phyloP scores from a whole-genome alignment of 1,140 invertebrate genomes.

The Drosophila burlai region DNA sequence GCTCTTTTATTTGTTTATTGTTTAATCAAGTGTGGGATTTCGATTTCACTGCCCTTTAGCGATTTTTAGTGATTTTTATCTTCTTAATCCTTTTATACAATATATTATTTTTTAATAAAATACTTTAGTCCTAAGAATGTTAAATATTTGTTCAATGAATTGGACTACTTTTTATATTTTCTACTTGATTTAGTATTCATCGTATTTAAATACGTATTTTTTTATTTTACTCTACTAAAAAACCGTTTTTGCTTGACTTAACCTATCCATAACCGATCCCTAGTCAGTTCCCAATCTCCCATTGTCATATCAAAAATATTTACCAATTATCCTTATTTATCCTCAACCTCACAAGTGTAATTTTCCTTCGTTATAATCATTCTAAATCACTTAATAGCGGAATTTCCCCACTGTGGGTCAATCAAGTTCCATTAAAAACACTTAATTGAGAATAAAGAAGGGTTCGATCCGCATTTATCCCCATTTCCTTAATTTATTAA shows the following conservation, averaged over 20 bases:
- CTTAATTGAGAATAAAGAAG: constrained; percentile 1
- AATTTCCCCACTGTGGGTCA: background rate
- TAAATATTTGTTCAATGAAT: no score
- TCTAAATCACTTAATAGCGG: background rate
- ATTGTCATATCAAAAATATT: constrained; percentile 2
- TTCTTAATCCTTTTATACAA: no score
- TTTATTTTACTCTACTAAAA: background rate
- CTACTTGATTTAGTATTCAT: no score
- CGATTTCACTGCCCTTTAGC: no score
- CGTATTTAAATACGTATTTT: no score
- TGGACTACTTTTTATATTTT: background rate
- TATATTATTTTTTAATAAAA: no score
- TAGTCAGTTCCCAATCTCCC: background rate
- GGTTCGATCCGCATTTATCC: background rate
- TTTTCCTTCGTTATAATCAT: background rate
- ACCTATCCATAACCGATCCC: background rate
- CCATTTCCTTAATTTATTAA: background rate
- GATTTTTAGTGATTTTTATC: no score
- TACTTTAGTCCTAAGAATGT: no score
- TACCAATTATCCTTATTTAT: constrained; percentile 1
- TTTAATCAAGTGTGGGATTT: background rate
- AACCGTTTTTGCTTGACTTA: background rate
- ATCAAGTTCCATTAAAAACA: constrained; percentile 1
- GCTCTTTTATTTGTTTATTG: background rate
- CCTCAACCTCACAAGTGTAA: background rate